Evolutionary conservation across 2,888 invertebrate species (phyloP).

Genomic region (Nomada fucata): DNA sequence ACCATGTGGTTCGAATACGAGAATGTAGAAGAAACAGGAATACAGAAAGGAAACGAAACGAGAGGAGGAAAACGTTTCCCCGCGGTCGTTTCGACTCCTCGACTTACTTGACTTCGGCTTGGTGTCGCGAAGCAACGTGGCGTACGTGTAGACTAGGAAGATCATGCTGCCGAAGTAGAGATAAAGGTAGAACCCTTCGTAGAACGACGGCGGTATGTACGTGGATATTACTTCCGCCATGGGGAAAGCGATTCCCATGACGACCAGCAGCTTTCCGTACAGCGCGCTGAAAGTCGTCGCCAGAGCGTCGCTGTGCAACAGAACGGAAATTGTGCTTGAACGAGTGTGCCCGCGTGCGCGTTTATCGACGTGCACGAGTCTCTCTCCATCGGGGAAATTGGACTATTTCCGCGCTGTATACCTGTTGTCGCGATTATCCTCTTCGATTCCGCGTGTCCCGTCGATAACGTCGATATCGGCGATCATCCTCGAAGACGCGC

Average conservation of each 20-base stretch:
- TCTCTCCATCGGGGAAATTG: conserved; percentile 44
- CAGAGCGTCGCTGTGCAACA: conserved; percentile 90
- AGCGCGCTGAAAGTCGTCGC: conserved; percentile 96
- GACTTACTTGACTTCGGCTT: conserved; percentile 85
- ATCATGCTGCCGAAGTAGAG: conserved; percentile 94
- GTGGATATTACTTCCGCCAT: conserved; percentile 98
- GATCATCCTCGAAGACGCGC: neutral
- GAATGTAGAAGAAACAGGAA: neutral
- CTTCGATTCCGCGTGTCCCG: neutral
- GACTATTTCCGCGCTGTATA: conserved; percentile 32
- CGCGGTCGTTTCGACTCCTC: neutral
- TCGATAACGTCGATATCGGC: neutral
- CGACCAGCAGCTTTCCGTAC: conserved; percentile 96
- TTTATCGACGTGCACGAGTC: conserved; percentile 24
- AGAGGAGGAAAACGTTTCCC: neutral
- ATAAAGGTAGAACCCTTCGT: conserved; percentile 95
- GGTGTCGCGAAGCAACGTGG: conserved; percentile 89
- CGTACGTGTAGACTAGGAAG: conserved; percentile 93
- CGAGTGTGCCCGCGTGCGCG: neutral
- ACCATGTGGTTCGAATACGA: no score
- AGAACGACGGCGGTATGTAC: conserved; percentile 96
- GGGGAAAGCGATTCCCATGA: conserved; percentile 97
- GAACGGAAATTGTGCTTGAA: conserved; percentile 68
- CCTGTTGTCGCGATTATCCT: neutral
- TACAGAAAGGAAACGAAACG: neutral